Conservation (phyloP, 2,888 invertebrate genomes). For the Rhimphoctona megacephalus region DNA sequence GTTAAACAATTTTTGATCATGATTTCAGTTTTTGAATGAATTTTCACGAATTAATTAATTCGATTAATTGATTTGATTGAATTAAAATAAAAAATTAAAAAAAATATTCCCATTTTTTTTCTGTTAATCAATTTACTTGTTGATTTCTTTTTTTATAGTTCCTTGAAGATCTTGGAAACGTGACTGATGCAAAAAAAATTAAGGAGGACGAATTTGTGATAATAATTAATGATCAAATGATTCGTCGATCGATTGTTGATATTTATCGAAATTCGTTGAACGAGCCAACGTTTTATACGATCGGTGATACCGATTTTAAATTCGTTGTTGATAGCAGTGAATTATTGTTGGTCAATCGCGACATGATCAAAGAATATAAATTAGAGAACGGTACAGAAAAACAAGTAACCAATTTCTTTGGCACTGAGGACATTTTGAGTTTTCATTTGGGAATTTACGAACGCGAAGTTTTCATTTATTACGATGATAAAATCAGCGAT, state of each 20-base stretch:
- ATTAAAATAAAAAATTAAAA: background rate
- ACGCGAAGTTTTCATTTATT: conserved; percentile 73
- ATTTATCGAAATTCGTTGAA: conserved; percentile 56
- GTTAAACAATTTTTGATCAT: no score
- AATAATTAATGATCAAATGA: conserved; percentile 63
- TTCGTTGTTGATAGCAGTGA: conserved; percentile 68
- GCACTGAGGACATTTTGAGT: conserved; percentile 64
- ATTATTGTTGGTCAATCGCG: conserved; percentile 62
- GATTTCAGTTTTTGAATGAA: background rate
- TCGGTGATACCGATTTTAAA: conserved; percentile 60
- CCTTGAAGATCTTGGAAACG: conserved; percentile 74
- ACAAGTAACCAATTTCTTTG: conserved; percentile 34
- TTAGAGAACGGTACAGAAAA: conserved; percentile 36
- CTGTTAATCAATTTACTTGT: no score
- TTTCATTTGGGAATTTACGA: conserved; percentile 75
- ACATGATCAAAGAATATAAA: conserved; percentile 65
- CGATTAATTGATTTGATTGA: background rate
- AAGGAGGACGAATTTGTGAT: conserved; percentile 70
- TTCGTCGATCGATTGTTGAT: conserved; percentile 69
- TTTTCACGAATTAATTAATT: background rate
- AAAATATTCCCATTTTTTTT: background rate
- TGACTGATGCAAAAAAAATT: conserved; percentile 69
- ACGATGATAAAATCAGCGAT: conserved; percentile 72
- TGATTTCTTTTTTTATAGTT: conserved; percentile 64
- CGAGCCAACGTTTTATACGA: conserved; percentile 29